These are phyloP conservation scores for Austrolebias charrua DNA, from an alignment of 2,797 vertebrate genomes.

Conservation along the genomic window DNA sequence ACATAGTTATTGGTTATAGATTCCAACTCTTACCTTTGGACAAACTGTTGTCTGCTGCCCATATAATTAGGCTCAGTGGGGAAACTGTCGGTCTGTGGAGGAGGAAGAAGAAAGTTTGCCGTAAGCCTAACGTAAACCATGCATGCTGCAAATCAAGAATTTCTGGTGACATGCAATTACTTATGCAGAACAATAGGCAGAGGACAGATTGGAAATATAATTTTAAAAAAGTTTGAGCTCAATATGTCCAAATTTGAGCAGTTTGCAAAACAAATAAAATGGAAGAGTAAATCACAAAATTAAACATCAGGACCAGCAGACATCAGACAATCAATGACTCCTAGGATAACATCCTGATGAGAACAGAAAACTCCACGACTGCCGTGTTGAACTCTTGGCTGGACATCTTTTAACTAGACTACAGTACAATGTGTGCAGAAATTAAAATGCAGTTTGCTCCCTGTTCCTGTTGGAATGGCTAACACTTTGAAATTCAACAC, in stretches of 20 bases:
- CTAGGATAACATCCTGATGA: conserved; percentile 42
- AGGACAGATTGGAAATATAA: conserved; percentile 27
- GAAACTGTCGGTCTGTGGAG: conserved; percentile 99
- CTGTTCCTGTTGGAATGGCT: conserved; percentile 20
- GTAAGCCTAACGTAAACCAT: conserved; percentile 81
- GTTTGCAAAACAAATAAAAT: conserved; percentile 86
- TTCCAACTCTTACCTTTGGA: conserved; percentile 98
- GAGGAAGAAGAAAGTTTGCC: conserved; percentile 69
- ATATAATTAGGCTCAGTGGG: conserved; percentile 99
- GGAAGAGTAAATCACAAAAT: conserved; percentile 80
- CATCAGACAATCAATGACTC: conserved; percentile 38
- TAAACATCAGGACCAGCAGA: conserved; percentile 79
- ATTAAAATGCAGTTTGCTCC: conserved; percentile 35
- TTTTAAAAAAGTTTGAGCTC: conserved; percentile 40
- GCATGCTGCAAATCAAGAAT: conserved; percentile 89
- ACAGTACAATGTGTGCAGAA: conserved; percentile 20
- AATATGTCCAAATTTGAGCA: conserved; percentile 84
- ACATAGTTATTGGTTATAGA: conserved; percentile 79
- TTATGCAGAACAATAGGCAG: conserved; percentile 77
- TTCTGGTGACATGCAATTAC: conserved; percentile 89
- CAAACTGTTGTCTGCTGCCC: conserved; percentile 99
- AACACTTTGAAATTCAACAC: conserved; percentile 12
- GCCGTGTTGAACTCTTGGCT: conserved; percentile 8
- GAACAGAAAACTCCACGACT: conserved; percentile 34
- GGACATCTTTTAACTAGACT: conserved; percentile 28